Base-by-base conservation (phyloP, 2,888 invertebrate species). In the Coelopa pilipes region DNA sequence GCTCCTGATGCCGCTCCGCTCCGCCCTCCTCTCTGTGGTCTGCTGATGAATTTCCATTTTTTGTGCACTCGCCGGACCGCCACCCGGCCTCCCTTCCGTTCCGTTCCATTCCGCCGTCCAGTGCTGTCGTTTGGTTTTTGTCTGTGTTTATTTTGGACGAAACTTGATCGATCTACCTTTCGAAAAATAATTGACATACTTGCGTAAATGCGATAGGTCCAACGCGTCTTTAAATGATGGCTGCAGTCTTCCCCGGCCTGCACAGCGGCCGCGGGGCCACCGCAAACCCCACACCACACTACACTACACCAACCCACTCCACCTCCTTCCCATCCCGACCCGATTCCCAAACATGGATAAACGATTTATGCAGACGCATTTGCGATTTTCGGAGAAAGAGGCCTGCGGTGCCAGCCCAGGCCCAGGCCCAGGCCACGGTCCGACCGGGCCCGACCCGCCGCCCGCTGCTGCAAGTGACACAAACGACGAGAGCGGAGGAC, bases 111-210 rank as follows among this genome's bases (percentile, higher is more conserved):
- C 7, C 34, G 34, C 2, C 34, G 7, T 46, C n/a, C n/a, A n/a
- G n/a, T n/a, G n/a, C n/a, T n/a, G n/a, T 66, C 17, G 46, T 47
- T 66, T 66, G 46, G 15, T n/a, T 49, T 50, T 47, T 50, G 10
- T 62, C 34, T 34, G n/a, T 66, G 17, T 66, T 19, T 66, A 34
- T 34, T 34, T 46, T 11, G 24, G 9, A 47, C n/a, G 47, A 55
- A 55, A 50, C 57, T 69, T 69, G 69, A 69, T 69, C 57, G 69
- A 67, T 67, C 67, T 50, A 55, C 69, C 69, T 69, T 59, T 69
- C 57, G 59, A 69, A 57, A 69, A 69, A 69, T 57, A 69, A 69
- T 69, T 69, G 69, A 69, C 69, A 69, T 69, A 69, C 69, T 69
- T 69, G 69, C 55, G 69, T 69, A 57, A 59, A 69, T 55, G 69